A percentile compares a stretch with the other conserved stretches of the same genome.
Conservation (phyloP, 2,797 vertebrate genomes). For the Sandelia bainsii region DNA sequence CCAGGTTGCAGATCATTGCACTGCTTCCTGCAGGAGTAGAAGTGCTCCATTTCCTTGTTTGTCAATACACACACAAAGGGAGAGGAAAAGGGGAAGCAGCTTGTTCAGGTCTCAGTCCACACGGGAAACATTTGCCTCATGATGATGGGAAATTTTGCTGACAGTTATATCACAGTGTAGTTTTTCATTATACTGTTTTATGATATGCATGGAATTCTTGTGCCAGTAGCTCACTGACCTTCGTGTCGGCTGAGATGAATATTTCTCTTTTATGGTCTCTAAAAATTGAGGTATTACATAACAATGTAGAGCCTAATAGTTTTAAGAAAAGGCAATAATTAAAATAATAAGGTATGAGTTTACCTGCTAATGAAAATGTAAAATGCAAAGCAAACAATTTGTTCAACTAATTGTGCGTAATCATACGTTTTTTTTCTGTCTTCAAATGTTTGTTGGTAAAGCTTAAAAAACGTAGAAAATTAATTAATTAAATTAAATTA, state of each 20-base stretch:
- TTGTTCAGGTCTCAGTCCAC: neutral
- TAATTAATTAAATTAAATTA: neutral
- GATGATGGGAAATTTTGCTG: conserved; percentile 2
- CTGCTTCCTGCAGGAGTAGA: conserved; percentile 55
- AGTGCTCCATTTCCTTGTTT: conserved; percentile 13
- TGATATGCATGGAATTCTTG: neutral
- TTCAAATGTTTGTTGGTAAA: neutral
- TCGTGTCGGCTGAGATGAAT: neutral
- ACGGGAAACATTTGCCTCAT: conserved; percentile 6
- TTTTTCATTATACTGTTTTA: conserved; percentile 10
- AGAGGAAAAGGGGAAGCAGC: neutral
- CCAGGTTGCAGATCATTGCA: conserved; percentile 62
- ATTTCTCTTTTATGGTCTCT: neutral
- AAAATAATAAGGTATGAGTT: too few species aligned
- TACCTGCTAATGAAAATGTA: neutral
- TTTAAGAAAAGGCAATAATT: neutral
- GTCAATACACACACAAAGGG: conserved; percentile 5
- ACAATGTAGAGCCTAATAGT: neutral
- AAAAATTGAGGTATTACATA: neutral
- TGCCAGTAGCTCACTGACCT: neutral
- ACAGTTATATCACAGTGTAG: neutral
- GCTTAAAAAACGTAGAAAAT: neutral
- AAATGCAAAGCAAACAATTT: neutral
- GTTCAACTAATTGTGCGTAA: neutral
- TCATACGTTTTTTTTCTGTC: too few species aligned